A percentile compares a stretch with the other conserved stretches of the same genome.
Conservation (phyloP, 1,140 invertebrate species). For the Drosophila ercepeae region DNA sequence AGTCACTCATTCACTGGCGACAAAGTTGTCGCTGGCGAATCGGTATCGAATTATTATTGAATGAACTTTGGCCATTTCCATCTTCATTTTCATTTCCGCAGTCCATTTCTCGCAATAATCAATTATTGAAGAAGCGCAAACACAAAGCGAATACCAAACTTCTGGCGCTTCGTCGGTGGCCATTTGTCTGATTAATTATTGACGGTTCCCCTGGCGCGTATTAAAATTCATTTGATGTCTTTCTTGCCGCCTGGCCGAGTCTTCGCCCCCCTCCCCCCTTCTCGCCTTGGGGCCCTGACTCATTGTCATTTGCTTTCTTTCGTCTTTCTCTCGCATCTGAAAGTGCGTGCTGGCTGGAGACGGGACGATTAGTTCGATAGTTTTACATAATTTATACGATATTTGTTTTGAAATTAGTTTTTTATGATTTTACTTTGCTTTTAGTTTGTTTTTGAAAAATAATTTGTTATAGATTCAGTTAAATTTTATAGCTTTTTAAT, state of each 20-base stretch:
- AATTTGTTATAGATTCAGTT: too few species aligned
- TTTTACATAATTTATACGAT: neutral
- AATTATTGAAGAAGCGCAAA: slow-evolving; percentile 32
- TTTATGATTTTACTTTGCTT: neutral
- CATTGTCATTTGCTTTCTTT: neutral
- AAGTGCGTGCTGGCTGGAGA: slow-evolving; percentile 21
- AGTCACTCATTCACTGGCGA: slow-evolving; percentile 22
- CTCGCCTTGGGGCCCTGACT: neutral
- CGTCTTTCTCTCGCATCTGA: neutral
- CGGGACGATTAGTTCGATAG: neutral
- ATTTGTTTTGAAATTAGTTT: neutral
- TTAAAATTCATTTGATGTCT: slow-evolving; percentile 73
- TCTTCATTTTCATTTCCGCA: slow-evolving; percentile 18
- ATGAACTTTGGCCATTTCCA: slow-evolving; percentile 15
- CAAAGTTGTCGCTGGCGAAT: slow-evolving; percentile 41
- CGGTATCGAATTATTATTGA: slow-evolving; percentile 31
- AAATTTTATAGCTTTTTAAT: too few species aligned
- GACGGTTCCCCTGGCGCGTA: slow-evolving; percentile 54
- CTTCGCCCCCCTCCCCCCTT: neutral
- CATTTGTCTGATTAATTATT: slow-evolving; percentile 70
- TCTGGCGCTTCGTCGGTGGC: slow-evolving; percentile 22
- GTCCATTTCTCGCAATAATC: slow-evolving; percentile 42
- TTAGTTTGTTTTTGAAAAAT: too few species aligned
- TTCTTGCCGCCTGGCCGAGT: slow-evolving; percentile 63
- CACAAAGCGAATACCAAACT: slow-evolving; percentile 13